These are phyloP conservation scores for Miichthys miiuy DNA, from an alignment of 2,797 vertebrate species.

Conservation along the genomic window DNA sequence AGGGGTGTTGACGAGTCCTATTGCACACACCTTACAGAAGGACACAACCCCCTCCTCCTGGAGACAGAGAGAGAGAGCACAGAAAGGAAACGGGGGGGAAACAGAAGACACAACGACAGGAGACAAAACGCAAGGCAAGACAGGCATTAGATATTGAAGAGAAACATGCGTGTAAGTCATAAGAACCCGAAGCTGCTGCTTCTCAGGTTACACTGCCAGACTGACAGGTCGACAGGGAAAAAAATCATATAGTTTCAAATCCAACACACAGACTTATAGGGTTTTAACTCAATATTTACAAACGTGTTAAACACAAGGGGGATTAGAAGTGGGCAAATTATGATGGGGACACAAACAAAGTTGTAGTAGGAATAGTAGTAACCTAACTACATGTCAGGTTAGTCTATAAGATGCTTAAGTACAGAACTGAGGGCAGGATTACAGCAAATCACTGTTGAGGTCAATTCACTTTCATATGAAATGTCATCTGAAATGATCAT, in stretches of 20 bases:
- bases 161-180: conserved; percentile 85
- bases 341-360: conserved; percentile 30
- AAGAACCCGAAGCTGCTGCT: conserved; percentile 47
- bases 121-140: conserved; percentile 87
- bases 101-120: conserved; percentile 87
- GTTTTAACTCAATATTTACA: conserved; percentile 41
- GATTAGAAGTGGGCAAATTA: conserved; percentile 15
- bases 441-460: conserved; percentile 41
- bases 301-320: conserved; percentile 27
- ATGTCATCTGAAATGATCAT: conserved; percentile 49
- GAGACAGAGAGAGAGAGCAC: conserved; percentile 85
- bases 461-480: conserved; percentile 68
- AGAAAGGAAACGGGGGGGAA: conserved; percentile 72
- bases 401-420: conserved; percentile 36
- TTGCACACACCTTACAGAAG: conserved; percentile 98
- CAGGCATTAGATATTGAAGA: conserved; percentile 79
- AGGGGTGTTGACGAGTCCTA: conserved; percentile 79
- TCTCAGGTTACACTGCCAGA: conserved; percentile 65
- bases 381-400: conserved; percentile 41
- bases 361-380: conserved; percentile 7
- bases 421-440: conserved; percentile 31
- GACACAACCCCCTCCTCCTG: conserved; percentile 99
- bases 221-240: conserved; percentile 40
- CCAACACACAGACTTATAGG: conserved; percentile 34
- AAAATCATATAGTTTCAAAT: conserved; percentile 37